Evolutionary conservation across 2,113 vertebrate genomes (phyloP).

Genomic region (Boulengeromyrus knoepffleri): DNA sequence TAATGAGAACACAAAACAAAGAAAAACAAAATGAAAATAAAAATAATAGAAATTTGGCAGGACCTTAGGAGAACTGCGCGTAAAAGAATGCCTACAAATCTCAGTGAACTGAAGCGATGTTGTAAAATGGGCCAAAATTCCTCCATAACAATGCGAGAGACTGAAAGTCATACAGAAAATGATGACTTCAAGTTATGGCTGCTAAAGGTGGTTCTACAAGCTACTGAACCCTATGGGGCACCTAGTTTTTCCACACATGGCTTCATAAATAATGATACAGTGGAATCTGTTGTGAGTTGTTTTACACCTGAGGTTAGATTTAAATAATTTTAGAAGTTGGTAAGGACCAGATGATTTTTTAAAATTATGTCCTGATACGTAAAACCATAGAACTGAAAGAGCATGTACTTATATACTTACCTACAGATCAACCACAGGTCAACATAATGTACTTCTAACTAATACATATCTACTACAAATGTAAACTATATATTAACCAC

Average conservation of each 20-base stretch:
- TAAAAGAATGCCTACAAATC: background rate
- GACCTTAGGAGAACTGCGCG: background rate
- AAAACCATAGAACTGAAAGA: background rate
- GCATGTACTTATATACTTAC: background rate
- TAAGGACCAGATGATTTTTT: background rate
- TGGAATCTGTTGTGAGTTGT: background rate
- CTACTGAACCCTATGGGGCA: background rate
- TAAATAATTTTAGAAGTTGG: background rate
- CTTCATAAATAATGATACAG: background rate
- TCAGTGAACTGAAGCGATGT: background rate
- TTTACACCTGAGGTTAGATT: background rate
- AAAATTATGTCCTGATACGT: background rate
- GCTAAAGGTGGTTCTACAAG: background rate
- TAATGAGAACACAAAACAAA: too few relatives aligned
- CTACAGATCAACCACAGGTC: background rate
- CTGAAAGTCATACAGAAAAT: background rate
- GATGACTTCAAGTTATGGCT: background rate
- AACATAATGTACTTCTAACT: background rate
- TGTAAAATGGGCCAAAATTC: background rate
- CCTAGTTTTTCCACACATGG: background rate
- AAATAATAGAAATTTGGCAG: too few relatives aligned
- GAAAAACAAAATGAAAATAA: too few relatives aligned
- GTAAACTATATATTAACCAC: background rate
- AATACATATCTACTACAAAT: background rate
- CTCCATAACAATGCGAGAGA: background rate